Evolutionary conservation across 2,888 invertebrate species (phyloP), one percentile per base, ranked within the genome.

Genomic region (Nephrotoma appendiculata): DNA sequence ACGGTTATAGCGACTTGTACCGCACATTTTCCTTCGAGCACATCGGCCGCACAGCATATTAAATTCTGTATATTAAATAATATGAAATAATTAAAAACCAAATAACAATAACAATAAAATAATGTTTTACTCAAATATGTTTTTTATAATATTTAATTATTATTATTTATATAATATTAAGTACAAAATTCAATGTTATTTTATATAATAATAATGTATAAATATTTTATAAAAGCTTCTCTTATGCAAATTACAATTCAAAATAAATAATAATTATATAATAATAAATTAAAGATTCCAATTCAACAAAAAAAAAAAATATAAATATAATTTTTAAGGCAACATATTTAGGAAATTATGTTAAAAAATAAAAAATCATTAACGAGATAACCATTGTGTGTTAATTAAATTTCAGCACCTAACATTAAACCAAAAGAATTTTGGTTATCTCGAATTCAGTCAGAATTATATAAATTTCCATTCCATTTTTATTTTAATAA

Each of bases 1-100:
- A 98, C 97, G 0, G 98, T 98, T 88, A 97, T 95, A 86, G 98
- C 97, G 41, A 98, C 95, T 90, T 97, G 96, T 1, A 97, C 96
- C 12, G 96, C 94, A 0, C 96, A 96, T 90, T 97, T 96, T 87
- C 97, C 97, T 92, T 98, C 98, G 84, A 98, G 92, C n/a, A 98
- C 96, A 91, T 98, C 98, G 48, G 97, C 95, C 52, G 98, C 95
- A 91, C 97, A 96, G 92, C 98, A 98, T 90, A 98, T 94, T 89
- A 98, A 93, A 91, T 97, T 97, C 98, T 96, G 94, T 86, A 94
- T 94, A 88, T 90, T 88, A 71, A 71, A 71, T 71, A 71, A 52
- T 71, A 71, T 31, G 11, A 71, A 71, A 9, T 71, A 71, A 71
- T 71, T 71, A 71, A 71, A 71, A 71, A 71, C 19, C 31, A n/a